These are phyloP conservation scores for Aegithalos caudatus DNA, from an alignment of 2,113 vertebrate genomes.

Conservation along the genomic window DNA sequence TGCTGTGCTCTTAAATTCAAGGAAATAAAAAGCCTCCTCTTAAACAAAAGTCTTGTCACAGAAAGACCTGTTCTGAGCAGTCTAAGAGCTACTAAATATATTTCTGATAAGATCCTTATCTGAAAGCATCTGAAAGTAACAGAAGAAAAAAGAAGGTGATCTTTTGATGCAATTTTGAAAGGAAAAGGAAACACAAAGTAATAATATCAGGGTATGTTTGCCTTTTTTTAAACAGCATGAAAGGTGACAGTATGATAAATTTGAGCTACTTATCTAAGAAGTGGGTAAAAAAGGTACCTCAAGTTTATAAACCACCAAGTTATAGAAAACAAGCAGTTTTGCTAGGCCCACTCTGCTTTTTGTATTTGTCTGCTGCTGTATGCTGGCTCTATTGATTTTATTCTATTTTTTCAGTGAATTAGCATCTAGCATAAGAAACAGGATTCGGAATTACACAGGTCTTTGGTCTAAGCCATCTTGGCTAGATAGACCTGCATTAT, in stretches of 20 bases:
- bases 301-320: not conserved
- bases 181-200: not conserved
- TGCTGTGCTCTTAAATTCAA: not conserved
- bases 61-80: not conserved
- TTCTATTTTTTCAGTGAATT: not conserved
- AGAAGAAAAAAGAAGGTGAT: not conserved
- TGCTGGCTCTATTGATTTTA: not conserved
- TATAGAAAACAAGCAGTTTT: not conserved
- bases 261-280: not conserved
- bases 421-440: not conserved
- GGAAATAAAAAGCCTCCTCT: not conserved
- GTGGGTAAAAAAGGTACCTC: not conserved
- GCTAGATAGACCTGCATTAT: not conserved
- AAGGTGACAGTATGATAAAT: not conserved
- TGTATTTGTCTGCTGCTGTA: not conserved
- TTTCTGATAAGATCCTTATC: not conserved
- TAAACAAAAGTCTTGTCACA: not conserved
- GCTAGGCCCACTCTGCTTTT: not conserved
- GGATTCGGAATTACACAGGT: not conserved
- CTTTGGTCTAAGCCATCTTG: not conserved
- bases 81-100: not conserved
- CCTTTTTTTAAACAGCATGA: not conserved
- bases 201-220: not conserved
- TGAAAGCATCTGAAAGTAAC: not conserved
- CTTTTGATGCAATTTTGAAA: not conserved